Evolutionary conservation across 1,140 invertebrate genomes (phyloP), one percentile per base, ranked within the genome.

Genomic region (Orius laevigatus): DNA sequence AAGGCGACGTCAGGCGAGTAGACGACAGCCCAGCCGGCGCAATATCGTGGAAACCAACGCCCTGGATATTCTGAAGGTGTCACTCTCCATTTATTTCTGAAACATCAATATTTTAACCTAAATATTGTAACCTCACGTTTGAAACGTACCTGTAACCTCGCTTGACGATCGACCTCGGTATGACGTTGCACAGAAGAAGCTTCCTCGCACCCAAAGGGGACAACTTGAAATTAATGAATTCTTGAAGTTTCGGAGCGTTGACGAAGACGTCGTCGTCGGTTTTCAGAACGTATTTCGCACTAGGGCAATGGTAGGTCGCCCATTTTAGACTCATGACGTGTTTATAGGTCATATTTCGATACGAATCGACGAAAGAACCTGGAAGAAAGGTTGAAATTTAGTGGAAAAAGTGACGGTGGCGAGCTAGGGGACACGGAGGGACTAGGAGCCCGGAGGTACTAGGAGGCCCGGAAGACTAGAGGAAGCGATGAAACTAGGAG

Each of bases 321-420:
- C 84, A 91, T 60, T 84, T 84, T n/a, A 90, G 70, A 1, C 73
- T 77, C 74, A 84, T 82, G 3, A 83, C 75, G 63, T 87, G 84
- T 63, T 91, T 91, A 58, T 86, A 85, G 1, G 85, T 88, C 63
- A 91, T 72, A 65, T 90, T 91, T 52, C 76, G 71, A 59, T 90
- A 91, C 25, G 70, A 70, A 66, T 90, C 86, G 6, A 70, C 48
- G 61, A 88, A 89, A 55, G 73, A 76, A 18, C 25, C 25, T 25
- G 8, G 8, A 25, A 25, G 8, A 25, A 4, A 25, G 25, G 8
- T 25, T 25, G 25, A 8, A 25, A 25, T n/a, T n/a, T n/a, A n/a
- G n/a, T n/a, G n/a, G n/a, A n/a, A n/a, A n/a, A n/a, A n/a, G n/a
- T n/a, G n/a, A n/a, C n/a, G n/a, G n/a, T n/a, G n/a, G n/a, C n/a